Evolutionary conservation across 2,113 vertebrate genomes (phyloP).

Genomic region (Brachirus orientalis): DNA sequence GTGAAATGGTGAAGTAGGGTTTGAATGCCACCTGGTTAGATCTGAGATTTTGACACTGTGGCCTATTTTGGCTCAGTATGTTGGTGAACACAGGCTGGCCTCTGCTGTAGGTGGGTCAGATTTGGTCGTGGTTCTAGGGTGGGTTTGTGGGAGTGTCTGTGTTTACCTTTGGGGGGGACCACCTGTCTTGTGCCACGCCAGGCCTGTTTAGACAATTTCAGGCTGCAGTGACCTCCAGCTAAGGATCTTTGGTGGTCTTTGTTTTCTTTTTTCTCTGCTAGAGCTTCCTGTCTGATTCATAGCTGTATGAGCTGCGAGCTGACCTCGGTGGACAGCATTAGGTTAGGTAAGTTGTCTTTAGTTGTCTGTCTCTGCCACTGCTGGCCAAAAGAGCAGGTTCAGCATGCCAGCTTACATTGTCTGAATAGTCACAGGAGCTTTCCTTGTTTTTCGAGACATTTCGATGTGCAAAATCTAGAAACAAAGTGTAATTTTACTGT

Average conservation of each 20-base stretch:
- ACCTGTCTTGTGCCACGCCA: conserved; percentile 66
- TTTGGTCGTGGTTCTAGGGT: conserved; percentile 33
- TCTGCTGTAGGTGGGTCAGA: conserved; percentile 37
- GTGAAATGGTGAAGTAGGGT: conserved; percentile 13
- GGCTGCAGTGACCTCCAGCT: conserved; percentile 20
- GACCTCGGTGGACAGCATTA: conserved; percentile 15
- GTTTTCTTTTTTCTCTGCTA: conserved; percentile 54
- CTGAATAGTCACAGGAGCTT: no score
- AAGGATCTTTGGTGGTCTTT: conserved; percentile 64
- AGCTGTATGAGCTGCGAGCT: not conserved
- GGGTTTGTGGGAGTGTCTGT: conserved; percentile 56
- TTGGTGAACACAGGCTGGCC: not conserved
- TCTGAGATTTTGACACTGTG: conserved; percentile 17
- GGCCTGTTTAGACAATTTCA: conserved; percentile 46
- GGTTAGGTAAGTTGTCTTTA: conserved; percentile 10
- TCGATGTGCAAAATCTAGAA: no score
- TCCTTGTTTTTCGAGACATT: no score
- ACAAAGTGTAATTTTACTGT: no score
- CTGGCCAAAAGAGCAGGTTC: no score
- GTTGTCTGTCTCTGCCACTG: no score
- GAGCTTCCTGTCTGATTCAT: conserved; percentile 28
- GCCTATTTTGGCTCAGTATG: conserved; percentile 24
- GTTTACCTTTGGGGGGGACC: conserved; percentile 58
- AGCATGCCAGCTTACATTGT: no score
- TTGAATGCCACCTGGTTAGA: conserved; percentile 58